Evolutionary conservation across 1,140 invertebrate species (phyloP).

Genomic region (Sipha flava): DNA sequence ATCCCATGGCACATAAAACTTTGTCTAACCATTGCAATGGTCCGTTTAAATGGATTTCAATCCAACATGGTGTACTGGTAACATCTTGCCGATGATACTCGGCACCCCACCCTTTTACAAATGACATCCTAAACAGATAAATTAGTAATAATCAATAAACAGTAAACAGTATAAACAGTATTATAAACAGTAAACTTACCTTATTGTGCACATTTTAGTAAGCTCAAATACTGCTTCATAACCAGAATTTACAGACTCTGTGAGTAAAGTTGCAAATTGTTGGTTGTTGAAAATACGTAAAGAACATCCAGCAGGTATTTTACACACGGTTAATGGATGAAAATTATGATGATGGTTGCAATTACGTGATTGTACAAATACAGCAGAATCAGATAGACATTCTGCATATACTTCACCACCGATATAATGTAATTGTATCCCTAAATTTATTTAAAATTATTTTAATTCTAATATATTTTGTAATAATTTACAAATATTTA

Average conservation of each 20-base stretch:
- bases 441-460: conserved; percentile 41
- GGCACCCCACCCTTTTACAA: conserved; percentile 96
- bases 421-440: conserved; percentile 94
- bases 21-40: conserved; percentile 88
- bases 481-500: background rate
- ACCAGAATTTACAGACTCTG: conserved; percentile 86
- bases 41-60: conserved; percentile 81
- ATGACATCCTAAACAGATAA: conserved; percentile 65
- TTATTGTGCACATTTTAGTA: conserved; percentile 96
- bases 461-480: background rate
- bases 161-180: background rate
- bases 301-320: conserved; percentile 87
- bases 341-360: conserved; percentile 93
- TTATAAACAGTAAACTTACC: conserved; percentile 45
- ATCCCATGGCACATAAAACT: conserved; percentile 84
- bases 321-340: conserved; percentile 91
- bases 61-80: conserved; percentile 93
- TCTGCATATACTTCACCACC: conserved; percentile 96
- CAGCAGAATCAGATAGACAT: conserved; percentile 86
- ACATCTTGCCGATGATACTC: conserved; percentile 94
- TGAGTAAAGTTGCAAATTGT: conserved; percentile 85
- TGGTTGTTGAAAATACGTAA: conserved; percentile 96
- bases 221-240: conserved; percentile 94
- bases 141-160: too few relatives aligned
- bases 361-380: conserved; percentile 92